Conservation (phyloP, 2,797 vertebrate species). For the Pangasius djambal region DNA sequence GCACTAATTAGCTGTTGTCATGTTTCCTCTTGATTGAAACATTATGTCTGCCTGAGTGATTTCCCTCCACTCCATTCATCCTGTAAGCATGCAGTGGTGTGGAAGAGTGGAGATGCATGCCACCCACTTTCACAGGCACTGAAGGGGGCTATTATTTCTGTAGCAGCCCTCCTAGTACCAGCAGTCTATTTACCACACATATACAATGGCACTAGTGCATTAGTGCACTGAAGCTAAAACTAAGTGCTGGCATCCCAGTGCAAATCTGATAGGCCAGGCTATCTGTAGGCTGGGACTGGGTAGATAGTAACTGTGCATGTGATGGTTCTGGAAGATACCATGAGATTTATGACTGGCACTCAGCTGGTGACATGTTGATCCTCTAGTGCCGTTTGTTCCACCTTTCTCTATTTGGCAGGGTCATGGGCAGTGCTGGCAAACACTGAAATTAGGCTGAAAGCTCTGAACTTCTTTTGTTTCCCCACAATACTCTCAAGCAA, state of each 20-base stretch:
- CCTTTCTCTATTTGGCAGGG: slow-evolving; percentile 47
- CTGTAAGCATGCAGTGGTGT: slow-evolving; percentile 52
- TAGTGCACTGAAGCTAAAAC: slow-evolving; percentile 42
- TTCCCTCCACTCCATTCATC: slow-evolving; percentile 41
- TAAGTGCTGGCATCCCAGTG: slow-evolving; percentile 21
- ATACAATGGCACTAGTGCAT: slow-evolving; percentile 32
- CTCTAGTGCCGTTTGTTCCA: slow-evolving; percentile 46
- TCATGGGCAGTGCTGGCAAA: slow-evolving; percentile 40
- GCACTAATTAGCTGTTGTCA: slow-evolving; percentile 55
- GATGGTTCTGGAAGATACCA: slow-evolving; percentile 44
- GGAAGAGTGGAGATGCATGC: slow-evolving; percentile 56
- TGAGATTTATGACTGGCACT: slow-evolving; percentile 55
- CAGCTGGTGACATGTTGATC: slow-evolving; percentile 53
- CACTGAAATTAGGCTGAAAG: slow-evolving; percentile 29
- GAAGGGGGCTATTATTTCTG: slow-evolving; percentile 50
- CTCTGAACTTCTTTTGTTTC: slow-evolving; percentile 31
- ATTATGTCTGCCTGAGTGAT: slow-evolving; percentile 50
- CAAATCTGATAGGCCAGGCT: slow-evolving; percentile 43
- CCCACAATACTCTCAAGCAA: slow-evolving; percentile 19
- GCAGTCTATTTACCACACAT: slow-evolving; percentile 36
- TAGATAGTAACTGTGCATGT: slow-evolving; percentile 18
- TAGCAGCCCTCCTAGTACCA: slow-evolving; percentile 38
- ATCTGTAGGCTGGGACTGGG: slow-evolving; percentile 16
- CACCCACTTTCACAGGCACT: slow-evolving; percentile 6
- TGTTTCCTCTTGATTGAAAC: slow-evolving; percentile 52